A percentile compares a stretch with the other conserved stretches of the same genome.
Conservation (phyloP, 2,113 vertebrate species). For the Serranochromis macrocephalus region DNA sequence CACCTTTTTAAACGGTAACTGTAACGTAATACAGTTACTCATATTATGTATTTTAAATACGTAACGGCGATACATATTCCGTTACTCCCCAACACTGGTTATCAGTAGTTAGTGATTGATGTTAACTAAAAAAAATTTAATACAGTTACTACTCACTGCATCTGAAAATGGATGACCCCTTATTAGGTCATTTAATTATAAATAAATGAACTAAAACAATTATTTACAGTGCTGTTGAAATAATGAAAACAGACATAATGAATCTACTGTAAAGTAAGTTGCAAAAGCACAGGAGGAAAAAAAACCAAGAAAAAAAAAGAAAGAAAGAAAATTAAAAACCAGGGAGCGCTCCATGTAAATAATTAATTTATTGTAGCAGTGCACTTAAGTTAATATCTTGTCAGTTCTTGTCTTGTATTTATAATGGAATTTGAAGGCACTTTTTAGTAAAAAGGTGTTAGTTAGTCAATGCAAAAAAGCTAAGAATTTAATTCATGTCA, state of each 20-base stretch:
- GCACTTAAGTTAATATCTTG: background rate
- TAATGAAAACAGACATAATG: constrained; percentile 94
- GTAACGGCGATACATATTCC: no score
- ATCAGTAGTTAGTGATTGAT: background rate
- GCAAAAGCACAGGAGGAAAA: constrained; percentile 82
- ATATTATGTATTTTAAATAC: no score
- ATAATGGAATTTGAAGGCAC: background rate
- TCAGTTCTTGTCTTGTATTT: background rate
- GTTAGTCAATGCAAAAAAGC: background rate
- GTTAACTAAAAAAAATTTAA: background rate
- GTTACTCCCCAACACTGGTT: background rate
- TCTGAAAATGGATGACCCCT: background rate
- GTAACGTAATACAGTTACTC: no score
- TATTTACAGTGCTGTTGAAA: constrained; percentile 99
- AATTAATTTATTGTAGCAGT: background rate
- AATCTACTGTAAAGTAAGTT: constrained; percentile 97
- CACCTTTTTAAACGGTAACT: no score
- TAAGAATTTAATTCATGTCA: background rate
- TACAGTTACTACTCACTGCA: background rate
- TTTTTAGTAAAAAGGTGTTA: background rate
- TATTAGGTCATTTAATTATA: background rate
- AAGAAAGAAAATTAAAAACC: constrained; percentile 39
- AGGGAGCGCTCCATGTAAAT: constrained; percentile 74
- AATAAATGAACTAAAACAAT: constrained; percentile 64
- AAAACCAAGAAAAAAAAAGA: constrained; percentile 13